Base-by-base conservation (phyloP, 2,113 vertebrate species). In the Nothobranchius kuhntae region DNA sequence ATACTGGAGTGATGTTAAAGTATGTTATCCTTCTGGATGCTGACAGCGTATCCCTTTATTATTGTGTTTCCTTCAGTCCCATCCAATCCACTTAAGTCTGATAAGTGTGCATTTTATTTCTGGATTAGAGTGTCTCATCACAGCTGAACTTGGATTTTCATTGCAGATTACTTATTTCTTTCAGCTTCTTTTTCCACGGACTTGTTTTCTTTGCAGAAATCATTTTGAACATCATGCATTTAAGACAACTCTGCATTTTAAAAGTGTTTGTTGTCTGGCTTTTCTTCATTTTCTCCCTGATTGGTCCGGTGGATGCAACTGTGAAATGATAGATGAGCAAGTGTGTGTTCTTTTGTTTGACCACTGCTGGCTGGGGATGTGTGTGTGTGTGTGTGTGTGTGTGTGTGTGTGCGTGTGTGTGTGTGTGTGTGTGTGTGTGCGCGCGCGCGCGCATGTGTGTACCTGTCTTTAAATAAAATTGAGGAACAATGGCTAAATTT, bases 321-420 rank as follows among this genome's bases (percentile, higher is more conserved):
- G 62, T 38, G n/a, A 75, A 48, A 76, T 78, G 85, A 83, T 83
- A 68, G 77, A 78, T 53, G 46, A 53, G 64, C 46, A 24, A 55
- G 21, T 21, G 21, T 21, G 21, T 21, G 21, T 21, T 21, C 21
- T 1, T 21, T 21, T 1, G 21, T 21, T 21, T 21, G 21, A 21
- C 21, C 21, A 21, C 21, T 21, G 21, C 21, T 21, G 21, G 21
- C 21, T 21, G 21, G 21, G 21, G 21, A 21, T 21, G 21, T 21
- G 21, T 21, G 21, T 21, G 21, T 21, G 21, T 21, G 21, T 21
- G 21, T 21, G 21, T 21, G 21, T 21, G 21, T 21, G 21, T 21
- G 21, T 21, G 21, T 21, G 21, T 21, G 21, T 21, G 21, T 21
- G 21, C 1, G 21, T 21, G 21, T 21, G 21, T 30, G 30, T 30